Base-by-base conservation (phyloP, 2,113 vertebrate species). In the Muntiacus muntjak region DNA sequence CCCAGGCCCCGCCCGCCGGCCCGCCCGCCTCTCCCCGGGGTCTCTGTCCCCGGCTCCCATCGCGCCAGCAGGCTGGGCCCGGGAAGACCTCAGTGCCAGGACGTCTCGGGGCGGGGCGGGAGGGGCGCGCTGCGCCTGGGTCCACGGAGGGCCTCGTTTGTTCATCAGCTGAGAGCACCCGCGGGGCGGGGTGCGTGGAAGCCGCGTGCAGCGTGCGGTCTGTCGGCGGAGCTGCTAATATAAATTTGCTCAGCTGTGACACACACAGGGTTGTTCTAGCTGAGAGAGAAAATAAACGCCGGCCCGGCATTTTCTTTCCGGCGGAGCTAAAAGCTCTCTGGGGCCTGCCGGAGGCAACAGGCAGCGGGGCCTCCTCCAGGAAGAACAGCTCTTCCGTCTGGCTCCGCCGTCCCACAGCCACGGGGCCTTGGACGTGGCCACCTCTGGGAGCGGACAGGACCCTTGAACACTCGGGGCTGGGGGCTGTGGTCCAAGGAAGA, bases 71-170 rank as follows among this genome's bases (percentile, higher is more conserved):
- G 47, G 17, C 79, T 54, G 79, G 45, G 50, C 50, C 47, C 19
- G 2, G 50, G 11, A 25, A 3, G 0, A 36, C 36, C 71, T 74
- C 36, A 23, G n/a, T 17, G 3, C 19, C 16, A 0, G 67, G 67
- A 40, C 40, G 40, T 40, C 40, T 40, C 40, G 40, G 40, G 40
- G 40, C 40, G 1, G 15, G 33, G 43, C 45, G 28, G 58, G 9
- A n/a, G 58, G 89, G 19, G 21, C 1, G 25, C 23, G 25, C 11
- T 0, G 8, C 0, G 0, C 3, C n/a, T 6, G n/a, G 28, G 43
- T 23, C 55, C 12, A 21, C 1, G 2, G 28, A 28, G 28, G 3
- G 17, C 28, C 50, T 36, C 21, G 16, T 45, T 54, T 54, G 78
- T 52, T 47, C 36, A 84, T 40, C 57, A 7, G 64, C 64, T 0